phyloP scores from a whole-genome alignment of 2,888 invertebrate species.

The Drosophila testacea region DNA sequence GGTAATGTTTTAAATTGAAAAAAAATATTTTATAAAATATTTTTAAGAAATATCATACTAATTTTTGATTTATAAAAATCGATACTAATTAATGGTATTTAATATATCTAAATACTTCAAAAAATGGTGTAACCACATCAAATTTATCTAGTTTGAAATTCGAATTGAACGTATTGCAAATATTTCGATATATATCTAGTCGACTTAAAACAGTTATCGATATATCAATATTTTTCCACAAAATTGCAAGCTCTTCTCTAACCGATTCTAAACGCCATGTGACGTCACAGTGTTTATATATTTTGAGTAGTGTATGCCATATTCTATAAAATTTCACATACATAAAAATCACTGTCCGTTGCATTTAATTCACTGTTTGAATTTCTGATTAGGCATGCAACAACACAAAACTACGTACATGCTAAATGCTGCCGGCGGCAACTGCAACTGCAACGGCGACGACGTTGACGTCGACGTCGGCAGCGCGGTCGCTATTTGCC shows the following conservation, averaged over 20 bases:
- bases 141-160: too few relatives aligned
- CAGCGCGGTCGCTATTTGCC: constrained; percentile 54
- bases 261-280: not conserved
- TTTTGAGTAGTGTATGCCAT: constrained; percentile 33
- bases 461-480: constrained; percentile 3
- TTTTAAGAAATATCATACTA: too few relatives aligned
- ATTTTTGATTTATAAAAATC: too few relatives aligned
- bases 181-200: too few relatives aligned
- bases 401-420: constrained; percentile 50
- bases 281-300: not conserved
- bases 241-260: not conserved
- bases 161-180: too few relatives aligned
- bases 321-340: constrained; percentile 16
- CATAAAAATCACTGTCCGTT: constrained; percentile 29
- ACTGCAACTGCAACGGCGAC: constrained; percentile 5
- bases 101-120: too few relatives aligned
- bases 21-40: too few relatives aligned
- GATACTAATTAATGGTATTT: too few relatives aligned
- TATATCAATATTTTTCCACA: too few relatives aligned
- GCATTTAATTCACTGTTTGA: constrained; percentile 54
- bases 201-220: too few relatives aligned
- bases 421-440: constrained; percentile 30
- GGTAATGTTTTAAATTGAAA: too few relatives aligned
- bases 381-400: constrained; percentile 66
- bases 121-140: too few relatives aligned